These are phyloP conservation scores for Bemisia tabaci DNA, from an alignment of 1,140 invertebrate species.

Conservation along the genomic window DNA sequence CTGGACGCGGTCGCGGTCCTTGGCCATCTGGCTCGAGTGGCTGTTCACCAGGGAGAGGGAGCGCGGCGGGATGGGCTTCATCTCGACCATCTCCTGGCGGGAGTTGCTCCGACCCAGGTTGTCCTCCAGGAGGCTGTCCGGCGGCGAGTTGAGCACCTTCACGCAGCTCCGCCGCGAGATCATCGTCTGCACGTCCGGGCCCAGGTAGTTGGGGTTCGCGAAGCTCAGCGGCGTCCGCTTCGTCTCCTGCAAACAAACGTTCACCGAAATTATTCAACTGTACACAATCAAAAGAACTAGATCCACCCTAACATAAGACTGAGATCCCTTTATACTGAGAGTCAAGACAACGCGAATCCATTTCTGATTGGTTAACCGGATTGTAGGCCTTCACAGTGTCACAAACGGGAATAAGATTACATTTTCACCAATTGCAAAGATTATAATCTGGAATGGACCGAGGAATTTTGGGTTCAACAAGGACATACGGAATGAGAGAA, in stretches of 20 bases:
- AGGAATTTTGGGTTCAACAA: no score
- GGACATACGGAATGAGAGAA: no score
- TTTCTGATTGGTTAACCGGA: no score
- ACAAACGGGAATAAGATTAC: no score
- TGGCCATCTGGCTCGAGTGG: not conserved
- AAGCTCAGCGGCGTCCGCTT: slow-evolving; percentile 23
- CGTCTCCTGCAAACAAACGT: no score
- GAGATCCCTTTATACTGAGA: no score
- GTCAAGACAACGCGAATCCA: no score
- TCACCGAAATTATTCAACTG: not conserved
- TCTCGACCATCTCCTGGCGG: slow-evolving; percentile 23
- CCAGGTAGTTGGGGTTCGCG: slow-evolving; percentile 59
- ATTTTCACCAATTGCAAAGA: no score
- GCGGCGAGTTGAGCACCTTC: slow-evolving; percentile 24
- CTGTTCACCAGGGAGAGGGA: slow-evolving; percentile 26
- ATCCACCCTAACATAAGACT: no score
- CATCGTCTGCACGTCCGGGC: slow-evolving; percentile 39
- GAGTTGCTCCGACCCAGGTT: slow-evolving; percentile 22
- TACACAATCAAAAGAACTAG: no score
- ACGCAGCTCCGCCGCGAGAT: slow-evolving; percentile 25
- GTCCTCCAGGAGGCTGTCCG: slow-evolving; percentile 27
- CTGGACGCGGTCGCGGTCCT: slow-evolving; percentile 5
- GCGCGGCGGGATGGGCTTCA: slow-evolving; percentile 30
- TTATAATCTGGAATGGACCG: no score
- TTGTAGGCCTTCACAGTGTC: no score